Conservation (phyloP, 2,797 vertebrate genomes). For the Hybognathus amarus region DNA sequence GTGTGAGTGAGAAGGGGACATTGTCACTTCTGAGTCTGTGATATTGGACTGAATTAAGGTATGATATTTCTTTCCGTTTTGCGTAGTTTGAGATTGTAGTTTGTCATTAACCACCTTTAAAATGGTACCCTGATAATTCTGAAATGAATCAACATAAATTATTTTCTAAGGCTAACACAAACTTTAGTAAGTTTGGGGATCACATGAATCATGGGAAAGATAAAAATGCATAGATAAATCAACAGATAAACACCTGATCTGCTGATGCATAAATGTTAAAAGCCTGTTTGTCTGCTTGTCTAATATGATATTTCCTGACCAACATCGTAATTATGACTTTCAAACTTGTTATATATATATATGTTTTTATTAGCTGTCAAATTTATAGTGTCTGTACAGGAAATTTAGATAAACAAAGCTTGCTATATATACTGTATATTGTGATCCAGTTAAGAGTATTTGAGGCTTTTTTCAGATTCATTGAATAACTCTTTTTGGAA, state of each 20-base stretch:
- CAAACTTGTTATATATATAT: too few relatives aligned
- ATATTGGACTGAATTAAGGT: slow-evolving; percentile 1
- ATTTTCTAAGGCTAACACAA: neutral
- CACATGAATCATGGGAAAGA: neutral
- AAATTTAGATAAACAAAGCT: too few relatives aligned
- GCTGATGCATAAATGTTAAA: neutral
- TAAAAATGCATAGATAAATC: neutral
- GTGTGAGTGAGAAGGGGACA: neutral
- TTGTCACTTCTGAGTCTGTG: neutral
- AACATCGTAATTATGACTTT: neutral
- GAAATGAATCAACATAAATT: too few relatives aligned
- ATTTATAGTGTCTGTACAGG: too few relatives aligned
- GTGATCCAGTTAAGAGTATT: too few relatives aligned
- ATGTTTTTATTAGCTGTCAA: too few relatives aligned
- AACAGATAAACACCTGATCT: neutral
- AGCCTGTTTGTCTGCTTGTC: neutral
- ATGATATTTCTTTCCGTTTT: neutral
- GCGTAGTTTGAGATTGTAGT: neutral
- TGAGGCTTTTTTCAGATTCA: too few relatives aligned
- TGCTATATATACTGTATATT: too few relatives aligned
- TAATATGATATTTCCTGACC: neutral
- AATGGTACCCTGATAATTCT: neutral
- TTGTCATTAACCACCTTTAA: neutral
- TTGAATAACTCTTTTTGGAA: too few relatives aligned
- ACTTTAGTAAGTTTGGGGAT: too few relatives aligned